Evolutionary conservation across 2,888 invertebrate genomes (phyloP).

Genomic region (Acleris literana): DNA sequence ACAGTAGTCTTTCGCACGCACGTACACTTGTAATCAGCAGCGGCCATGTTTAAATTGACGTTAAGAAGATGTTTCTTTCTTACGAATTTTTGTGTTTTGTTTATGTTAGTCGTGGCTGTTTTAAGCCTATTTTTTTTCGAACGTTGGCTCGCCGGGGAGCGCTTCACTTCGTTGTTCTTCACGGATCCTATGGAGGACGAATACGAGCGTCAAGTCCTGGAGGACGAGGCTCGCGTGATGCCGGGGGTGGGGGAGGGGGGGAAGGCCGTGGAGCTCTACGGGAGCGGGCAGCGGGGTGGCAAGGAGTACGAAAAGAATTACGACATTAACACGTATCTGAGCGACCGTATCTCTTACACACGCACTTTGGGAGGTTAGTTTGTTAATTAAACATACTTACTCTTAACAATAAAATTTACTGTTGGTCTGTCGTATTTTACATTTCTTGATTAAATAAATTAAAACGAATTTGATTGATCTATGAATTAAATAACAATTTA

Average conservation of each 20-base stretch:
- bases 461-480: too few relatives aligned
- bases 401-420: too few relatives aligned
- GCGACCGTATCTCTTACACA: conserved; percentile 93
- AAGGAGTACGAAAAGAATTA: conserved; percentile 90
- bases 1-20: too few relatives aligned
- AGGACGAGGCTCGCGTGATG: conserved; percentile 87
- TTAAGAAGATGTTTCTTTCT: conserved; percentile 71
- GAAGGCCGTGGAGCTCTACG: conserved; percentile 86
- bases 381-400: too few relatives aligned
- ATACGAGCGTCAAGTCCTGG: conserved; percentile 79
- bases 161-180: conserved; percentile 53
- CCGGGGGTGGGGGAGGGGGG: conserved; percentile 89
- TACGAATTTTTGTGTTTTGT: conserved; percentile 58
- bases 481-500: too few relatives aligned
- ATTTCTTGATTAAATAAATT: too few relatives aligned
- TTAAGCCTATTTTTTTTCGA: conserved; percentile 60
- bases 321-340: conserved; percentile 94
- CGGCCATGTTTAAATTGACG: conserved; percentile 64
- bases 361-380: conserved; percentile 86
- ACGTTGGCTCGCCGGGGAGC: conserved; percentile 72
- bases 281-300: conserved; percentile 85
- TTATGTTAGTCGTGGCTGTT: conserved; percentile 63
- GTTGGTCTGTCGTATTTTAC: too few relatives aligned
- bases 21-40: too few relatives aligned
- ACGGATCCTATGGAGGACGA: conserved; percentile 53